A percentile compares a stretch with the other conserved stretches of the same genome.
phyloP scores from a whole-genome alignment of 2,797 vertebrate species.

The Babyrousa celebensis region DNA sequence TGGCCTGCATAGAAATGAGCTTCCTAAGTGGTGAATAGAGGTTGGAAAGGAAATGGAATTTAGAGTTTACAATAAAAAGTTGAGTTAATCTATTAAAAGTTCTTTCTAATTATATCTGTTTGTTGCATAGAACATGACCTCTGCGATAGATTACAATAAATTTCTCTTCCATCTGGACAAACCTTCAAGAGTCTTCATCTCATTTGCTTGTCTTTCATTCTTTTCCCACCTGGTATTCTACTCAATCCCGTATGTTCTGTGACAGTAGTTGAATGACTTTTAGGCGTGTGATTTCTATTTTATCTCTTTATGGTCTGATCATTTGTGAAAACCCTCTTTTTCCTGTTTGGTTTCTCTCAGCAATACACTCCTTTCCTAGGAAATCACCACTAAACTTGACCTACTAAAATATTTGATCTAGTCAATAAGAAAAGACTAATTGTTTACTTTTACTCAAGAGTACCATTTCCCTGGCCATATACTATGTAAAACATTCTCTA shows the following conservation, averaged over 20 bases:
- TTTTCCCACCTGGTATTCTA: neutral
- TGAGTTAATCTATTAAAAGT: neutral
- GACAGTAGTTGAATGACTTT: neutral
- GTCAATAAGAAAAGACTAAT: slow-evolving; percentile 22
- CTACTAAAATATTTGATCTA: slow-evolving; percentile 12
- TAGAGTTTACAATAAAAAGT: slow-evolving; percentile 21
- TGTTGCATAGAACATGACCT: neutral
- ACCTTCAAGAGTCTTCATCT: neutral
- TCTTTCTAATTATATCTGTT: neutral
- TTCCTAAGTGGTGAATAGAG: neutral
- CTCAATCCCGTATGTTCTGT: neutral
- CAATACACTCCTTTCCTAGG: neutral
- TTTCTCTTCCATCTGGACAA: neutral
- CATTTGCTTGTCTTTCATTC: neutral
- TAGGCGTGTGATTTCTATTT: neutral
- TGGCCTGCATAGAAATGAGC: neutral
- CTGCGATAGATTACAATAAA: neutral
- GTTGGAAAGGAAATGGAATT: neutral
- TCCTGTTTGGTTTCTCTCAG: neutral
- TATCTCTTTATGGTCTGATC: neutral
- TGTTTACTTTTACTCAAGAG: neutral
- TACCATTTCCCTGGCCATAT: neutral
- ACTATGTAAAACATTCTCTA: neutral
- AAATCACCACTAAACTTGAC: neutral
- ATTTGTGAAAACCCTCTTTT: neutral